These are phyloP conservation scores for Rattus rattus DNA, from an alignment of 2,113 vertebrate genomes.

Conservation along the genomic window DNA sequence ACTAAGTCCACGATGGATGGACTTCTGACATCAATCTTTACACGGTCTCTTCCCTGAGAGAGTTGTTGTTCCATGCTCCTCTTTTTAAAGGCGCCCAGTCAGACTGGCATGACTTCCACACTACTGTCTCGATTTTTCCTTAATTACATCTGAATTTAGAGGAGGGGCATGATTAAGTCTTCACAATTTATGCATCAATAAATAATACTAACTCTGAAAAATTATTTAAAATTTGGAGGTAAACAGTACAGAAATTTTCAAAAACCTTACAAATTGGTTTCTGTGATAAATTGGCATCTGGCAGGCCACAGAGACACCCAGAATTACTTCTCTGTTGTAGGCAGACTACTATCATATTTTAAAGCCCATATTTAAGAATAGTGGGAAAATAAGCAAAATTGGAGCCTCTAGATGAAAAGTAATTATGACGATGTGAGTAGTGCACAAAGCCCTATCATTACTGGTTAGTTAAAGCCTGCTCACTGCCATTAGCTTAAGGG, in stretches of 20 bases:
- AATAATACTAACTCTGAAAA: slow-evolving; percentile 16
- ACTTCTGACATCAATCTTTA: background rate
- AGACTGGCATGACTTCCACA: background rate
- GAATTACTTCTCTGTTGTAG: background rate
- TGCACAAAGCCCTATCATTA: background rate
- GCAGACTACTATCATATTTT: background rate
- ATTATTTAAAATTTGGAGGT: background rate
- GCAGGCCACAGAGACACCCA: background rate
- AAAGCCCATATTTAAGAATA: background rate
- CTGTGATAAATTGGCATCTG: background rate
- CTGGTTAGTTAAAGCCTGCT: slow-evolving; percentile 37
- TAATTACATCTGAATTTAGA: slow-evolving; percentile 7
- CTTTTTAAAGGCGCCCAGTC: background rate
- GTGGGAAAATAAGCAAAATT: slow-evolving; percentile 5
- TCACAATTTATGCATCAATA: background rate
- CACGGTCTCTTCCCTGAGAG: background rate
- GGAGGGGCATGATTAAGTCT: background rate
- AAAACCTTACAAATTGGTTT: background rate
- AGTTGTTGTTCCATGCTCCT: background rate
- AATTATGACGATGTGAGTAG: slow-evolving; percentile 1
- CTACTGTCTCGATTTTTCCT: background rate
- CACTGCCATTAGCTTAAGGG: background rate
- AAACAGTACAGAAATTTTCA: background rate
- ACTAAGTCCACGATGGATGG: background rate
- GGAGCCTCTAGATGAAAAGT: slow-evolving; percentile 42